Percentiles rank a stretch among this genome's conserved stretches.
Evolutionary conservation across 2,797 vertebrate species (phyloP).

Genomic region (Tympanoctomys barrerae): DNA sequence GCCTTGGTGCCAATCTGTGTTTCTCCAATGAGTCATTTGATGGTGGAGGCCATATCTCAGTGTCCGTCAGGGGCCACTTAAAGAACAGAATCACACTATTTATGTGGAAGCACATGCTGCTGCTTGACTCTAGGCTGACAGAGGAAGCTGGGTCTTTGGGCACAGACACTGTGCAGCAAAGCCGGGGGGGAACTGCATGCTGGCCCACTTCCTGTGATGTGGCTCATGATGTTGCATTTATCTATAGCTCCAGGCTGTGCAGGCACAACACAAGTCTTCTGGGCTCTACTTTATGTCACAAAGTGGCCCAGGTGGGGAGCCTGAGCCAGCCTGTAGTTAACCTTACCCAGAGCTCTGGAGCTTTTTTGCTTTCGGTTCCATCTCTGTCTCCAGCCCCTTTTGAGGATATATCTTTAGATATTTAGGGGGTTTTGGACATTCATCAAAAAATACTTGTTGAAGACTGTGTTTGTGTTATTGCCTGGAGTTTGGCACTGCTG

Average conservation of each 20-base stretch:
- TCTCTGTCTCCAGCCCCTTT: background rate
- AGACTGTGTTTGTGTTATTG: background rate
- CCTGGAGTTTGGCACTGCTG: background rate
- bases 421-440: constrained; percentile 7
- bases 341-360: background rate
- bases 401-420: background rate
- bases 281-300: background rate
- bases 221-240: background rate
- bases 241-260: background rate
- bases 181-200: background rate
- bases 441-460: background rate
- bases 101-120: background rate
- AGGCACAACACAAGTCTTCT: background rate
- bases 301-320: background rate
- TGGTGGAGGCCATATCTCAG: background rate
- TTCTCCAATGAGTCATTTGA: background rate
- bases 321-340: background rate
- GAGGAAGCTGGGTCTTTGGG: background rate
- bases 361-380: background rate
- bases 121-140: background rate
- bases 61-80: no score
- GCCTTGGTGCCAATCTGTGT: background rate
- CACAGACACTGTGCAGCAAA: background rate
- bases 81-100: rapidly evolving
- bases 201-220: rapidly evolving